phyloP scores from a whole-genome alignment of 2,113 vertebrate species.

The Hydropotes inermis region DNA sequence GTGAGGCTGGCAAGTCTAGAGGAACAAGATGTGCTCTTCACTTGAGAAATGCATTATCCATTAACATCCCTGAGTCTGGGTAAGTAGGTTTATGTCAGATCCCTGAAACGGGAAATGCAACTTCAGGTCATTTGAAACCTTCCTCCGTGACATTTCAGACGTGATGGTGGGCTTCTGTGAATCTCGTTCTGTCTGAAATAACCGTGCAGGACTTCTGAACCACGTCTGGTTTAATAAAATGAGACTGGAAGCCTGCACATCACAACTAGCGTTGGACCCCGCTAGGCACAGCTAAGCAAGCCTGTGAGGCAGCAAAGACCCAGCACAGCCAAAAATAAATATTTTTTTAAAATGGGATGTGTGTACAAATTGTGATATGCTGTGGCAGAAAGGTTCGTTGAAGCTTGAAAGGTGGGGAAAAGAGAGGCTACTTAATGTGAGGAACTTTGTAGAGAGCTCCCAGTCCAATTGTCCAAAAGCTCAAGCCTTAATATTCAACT shows the following conservation, averaged over 20 bases:
- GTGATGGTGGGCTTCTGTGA: not conserved
- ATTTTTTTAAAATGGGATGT: not conserved
- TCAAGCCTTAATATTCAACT: not conserved
- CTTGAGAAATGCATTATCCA: not conserved
- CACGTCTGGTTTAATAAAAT: not conserved
- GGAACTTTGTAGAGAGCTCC: not conserved
- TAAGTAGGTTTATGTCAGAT: not conserved
- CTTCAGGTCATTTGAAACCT: not conserved
- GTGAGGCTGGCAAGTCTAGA: fast-evolving
- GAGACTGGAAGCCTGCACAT: not conserved
- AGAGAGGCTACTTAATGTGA: not conserved
- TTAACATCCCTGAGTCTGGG: not conserved
- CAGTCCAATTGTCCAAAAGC: fast-evolving
- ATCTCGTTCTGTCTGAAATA: not conserved
- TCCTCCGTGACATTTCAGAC: not conserved
- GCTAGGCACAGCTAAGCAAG: not conserved
- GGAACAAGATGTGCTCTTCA: fast-evolving
- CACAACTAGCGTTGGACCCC: fast-evolving
- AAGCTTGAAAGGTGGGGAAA: not conserved
- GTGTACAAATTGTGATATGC: too few species aligned
- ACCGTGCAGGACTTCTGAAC: not conserved
- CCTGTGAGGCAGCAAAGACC: not conserved
- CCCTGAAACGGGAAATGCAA: not conserved
- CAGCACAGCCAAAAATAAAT: not conserved
- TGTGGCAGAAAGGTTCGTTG: not conserved